phyloP scores from a whole-genome alignment of 2,113 vertebrate genomes.

The Ictidomys tridecemlineatus region DNA sequence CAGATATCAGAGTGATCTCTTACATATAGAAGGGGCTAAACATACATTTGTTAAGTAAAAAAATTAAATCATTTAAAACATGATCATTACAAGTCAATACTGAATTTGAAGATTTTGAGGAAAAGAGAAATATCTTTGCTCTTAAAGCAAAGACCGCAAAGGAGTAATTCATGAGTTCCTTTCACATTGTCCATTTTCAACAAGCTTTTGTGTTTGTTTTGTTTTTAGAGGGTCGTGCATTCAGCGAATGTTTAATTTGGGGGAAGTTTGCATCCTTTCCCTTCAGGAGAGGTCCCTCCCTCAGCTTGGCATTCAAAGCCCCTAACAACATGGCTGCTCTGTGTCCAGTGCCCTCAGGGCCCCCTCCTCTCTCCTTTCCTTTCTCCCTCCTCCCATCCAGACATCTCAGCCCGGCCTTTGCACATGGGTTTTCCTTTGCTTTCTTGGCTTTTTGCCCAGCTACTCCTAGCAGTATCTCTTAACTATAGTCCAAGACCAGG shows the following conservation, averaged over 20 bases:
- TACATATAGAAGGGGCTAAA: neutral
- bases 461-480: neutral
- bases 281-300: neutral
- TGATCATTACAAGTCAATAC: neutral
- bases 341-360: neutral
- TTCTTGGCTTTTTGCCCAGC: neutral
- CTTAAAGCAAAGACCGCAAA: neutral
- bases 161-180: neutral
- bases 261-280: neutral
- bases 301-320: conserved; percentile 5
- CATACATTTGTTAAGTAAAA: neutral
- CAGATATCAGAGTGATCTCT: neutral
- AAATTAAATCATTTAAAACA: neutral
- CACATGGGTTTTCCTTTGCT: neutral
- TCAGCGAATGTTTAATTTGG: neutral
- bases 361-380: neutral
- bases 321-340: neutral
- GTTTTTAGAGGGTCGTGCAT: neutral
- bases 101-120: conserved; percentile 10
- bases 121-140: conserved; percentile 35
- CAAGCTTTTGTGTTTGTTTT: neutral
- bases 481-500: neutral
- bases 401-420: neutral
- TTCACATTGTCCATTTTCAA: neutral
- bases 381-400: neutral